Conservation (phyloP, 2,888 invertebrate species). For the Homarus gammarus region DNA sequence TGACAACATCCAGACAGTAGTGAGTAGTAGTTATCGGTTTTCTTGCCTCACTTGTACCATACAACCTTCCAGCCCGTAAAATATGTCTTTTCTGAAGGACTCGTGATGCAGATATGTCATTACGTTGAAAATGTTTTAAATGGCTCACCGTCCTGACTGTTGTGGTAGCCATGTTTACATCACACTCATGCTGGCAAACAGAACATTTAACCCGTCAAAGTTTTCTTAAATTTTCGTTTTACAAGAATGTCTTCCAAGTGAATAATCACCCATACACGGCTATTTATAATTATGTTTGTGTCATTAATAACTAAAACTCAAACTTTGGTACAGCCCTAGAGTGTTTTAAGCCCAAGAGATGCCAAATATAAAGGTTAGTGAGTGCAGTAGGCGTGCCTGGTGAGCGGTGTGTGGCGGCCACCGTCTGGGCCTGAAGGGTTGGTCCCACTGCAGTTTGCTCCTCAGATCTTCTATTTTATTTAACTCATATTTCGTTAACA, state of each 20-base stretch:
- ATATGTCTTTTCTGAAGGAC: background rate
- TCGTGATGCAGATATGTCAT: background rate
- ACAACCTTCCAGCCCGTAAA: background rate
- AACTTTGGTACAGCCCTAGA: background rate
- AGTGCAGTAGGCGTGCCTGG: conserved; percentile 64
- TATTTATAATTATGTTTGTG: too few relatives aligned
- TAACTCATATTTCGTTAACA: background rate
- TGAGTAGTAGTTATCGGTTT: conserved; percentile 4
- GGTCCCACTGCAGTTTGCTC: background rate
- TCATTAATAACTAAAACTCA: background rate
- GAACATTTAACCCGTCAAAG: conserved; percentile 24
- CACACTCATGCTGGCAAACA: conserved; percentile 27
- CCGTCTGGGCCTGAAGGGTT: conserved; percentile 10
- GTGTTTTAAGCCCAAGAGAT: background rate
- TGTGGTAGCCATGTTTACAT: conserved; percentile 62
- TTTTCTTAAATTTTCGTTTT: conserved; percentile 50
- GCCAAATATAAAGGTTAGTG: background rate
- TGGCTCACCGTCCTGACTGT: background rate
- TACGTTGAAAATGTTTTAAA: background rate
- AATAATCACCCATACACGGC: too few relatives aligned
- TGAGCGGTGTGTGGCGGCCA: conserved; percentile 42
- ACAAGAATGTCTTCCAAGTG: too few relatives aligned
- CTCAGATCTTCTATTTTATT: background rate
- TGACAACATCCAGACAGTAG: conserved; percentile 47
- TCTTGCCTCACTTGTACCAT: background rate